Conservation (phyloP, 1,140 invertebrate species). For the Aphidius gifuensis region DNA sequence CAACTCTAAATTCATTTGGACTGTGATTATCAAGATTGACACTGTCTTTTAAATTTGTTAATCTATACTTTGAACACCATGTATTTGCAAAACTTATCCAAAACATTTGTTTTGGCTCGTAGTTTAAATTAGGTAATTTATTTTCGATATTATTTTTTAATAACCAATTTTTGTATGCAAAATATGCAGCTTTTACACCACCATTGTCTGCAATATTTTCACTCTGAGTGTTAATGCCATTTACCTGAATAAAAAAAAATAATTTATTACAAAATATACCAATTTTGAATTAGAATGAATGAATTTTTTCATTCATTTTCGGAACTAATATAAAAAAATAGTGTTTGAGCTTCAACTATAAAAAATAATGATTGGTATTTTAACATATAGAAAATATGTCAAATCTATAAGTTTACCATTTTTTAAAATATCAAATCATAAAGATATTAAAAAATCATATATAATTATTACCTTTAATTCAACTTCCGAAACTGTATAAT, state of each 20-base stretch:
- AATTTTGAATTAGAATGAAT: no score
- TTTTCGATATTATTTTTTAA: not conserved
- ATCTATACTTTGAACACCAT: conserved; percentile 57
- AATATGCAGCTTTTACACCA: conserved; percentile 49
- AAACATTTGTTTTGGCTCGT: conserved; percentile 61
- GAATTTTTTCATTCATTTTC: no score
- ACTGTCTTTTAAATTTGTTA: conserved; percentile 47
- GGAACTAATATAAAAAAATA: no score
- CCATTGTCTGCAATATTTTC: conserved; percentile 62
- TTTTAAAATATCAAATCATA: no score
- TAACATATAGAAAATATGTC: not conserved
- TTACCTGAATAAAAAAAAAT: conserved; percentile 32
- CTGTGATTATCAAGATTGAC: conserved; percentile 77
- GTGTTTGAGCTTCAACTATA: no score
- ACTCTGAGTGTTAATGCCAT: conserved; percentile 52
- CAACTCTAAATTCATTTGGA: conserved; percentile 70
- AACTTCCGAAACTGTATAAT: not conserved
- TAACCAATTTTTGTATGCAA: conserved; percentile 19
- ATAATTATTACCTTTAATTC: not conserved
- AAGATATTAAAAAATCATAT: not conserved
- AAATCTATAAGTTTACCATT: no score
- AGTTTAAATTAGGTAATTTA: conserved; percentile 42
- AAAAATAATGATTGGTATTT: no score
- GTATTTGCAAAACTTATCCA: conserved; percentile 60
- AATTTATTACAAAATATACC: no score